Evolutionary conservation across 1,140 invertebrate species (phyloP), one percentile per base, ranked within the genome.

Genomic region (Gryon sp.): DNA sequence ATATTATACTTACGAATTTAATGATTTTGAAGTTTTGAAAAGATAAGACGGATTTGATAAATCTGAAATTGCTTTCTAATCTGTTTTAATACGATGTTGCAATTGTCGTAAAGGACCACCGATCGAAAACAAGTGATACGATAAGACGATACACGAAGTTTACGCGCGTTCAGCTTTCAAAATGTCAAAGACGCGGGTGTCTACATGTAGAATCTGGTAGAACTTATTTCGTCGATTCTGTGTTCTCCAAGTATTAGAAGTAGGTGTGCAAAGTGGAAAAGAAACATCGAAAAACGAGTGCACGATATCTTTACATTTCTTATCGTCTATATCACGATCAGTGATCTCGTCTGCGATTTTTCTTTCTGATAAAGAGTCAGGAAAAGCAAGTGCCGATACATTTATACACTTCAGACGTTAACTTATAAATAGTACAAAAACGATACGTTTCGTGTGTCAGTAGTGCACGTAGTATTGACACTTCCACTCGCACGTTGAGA

Each of bases 31-130:
- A 5, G 32, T 12, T 60, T 52, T 30, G 24, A 38, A n/a, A 30
- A 15, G 14, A 26, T 50, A 48, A 46, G 74, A 53, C 32, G 52
- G 46, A 16, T 20, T 30, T 40, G 55, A 72, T 68, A 55, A 72
- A 72, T 68, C 41, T 28, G 30, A 8, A 28, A 32, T 72, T 62
- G 43, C 52, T 66, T 73, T 72, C 63, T 60, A 72, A 77, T 72
- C 55, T 52, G 32, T 32, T 72, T 77, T 68, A 72, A 62, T 72
- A 48, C 41, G 36, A 36, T 52, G 65, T 53, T 72, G 48, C 40
- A 57, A 72, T 72, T 45, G 74, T 60, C 50, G 18, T 16, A 26
- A 38, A 38, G 48, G 28, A 52, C 30, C 57, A 63, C 65, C 48
- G 22, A 53, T 28, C 55, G 20, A 77, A 66, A 55, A 59, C 52